phyloP scores from a whole-genome alignment of 2,113 vertebrate species.

The Pterocles orientalis region DNA sequence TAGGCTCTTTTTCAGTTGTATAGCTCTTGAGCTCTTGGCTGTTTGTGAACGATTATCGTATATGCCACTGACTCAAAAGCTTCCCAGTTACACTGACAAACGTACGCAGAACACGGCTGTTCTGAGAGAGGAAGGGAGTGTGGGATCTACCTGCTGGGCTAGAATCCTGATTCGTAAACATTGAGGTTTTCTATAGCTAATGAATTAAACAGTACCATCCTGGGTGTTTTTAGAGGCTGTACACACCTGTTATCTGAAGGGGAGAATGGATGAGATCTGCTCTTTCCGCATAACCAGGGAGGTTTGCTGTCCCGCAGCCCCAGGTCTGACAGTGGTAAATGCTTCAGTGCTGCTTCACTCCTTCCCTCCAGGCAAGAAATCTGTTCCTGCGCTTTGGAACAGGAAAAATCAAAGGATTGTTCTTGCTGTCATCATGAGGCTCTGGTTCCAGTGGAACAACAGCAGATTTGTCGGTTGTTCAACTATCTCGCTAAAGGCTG shows the following conservation, averaged over 20 bases:
- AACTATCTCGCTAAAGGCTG: not conserved
- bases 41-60: not conserved
- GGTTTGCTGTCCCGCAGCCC: not conserved
- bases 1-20: not conserved
- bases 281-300: not conserved
- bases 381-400: not conserved
- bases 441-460: not conserved
- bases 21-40: not conserved
- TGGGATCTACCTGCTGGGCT: not conserved
- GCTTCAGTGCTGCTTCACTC: not conserved
- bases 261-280: not conserved
- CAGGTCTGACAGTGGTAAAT: not conserved
- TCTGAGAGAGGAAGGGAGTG: not conserved
- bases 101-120: not conserved
- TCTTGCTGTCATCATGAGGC: not conserved
- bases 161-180: not conserved
- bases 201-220: not conserved
- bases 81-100: not conserved
- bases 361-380: conserved; percentile 7
- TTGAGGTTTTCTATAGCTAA: not conserved
- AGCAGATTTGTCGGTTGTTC: not conserved
- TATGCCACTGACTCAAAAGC: not conserved
- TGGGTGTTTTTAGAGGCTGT: not conserved
- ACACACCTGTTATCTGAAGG: not conserved
- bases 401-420: not conserved